Percentiles rank a stretch among this genome's conserved stretches.
These are phyloP conservation scores for Virgularia gustaviana DNA, from an alignment of 92 coral and sea anemone genomes.

Conservation along the genomic window DNA sequence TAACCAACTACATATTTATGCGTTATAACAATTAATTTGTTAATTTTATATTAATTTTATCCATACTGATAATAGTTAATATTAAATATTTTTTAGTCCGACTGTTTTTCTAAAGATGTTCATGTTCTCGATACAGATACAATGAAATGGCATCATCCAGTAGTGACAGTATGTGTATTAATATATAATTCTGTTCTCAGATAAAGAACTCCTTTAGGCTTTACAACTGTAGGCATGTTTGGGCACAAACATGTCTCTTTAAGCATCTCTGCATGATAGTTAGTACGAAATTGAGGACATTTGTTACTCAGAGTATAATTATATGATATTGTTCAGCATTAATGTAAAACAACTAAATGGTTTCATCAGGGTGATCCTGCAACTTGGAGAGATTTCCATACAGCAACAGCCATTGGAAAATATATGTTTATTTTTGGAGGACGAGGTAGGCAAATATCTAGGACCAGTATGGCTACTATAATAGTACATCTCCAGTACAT, in stretches of 20 bases:
- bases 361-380: constrained; percentile 71
- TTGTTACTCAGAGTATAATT: no score
- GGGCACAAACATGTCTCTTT: no score
- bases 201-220: no score
- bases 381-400: constrained; percentile 90
- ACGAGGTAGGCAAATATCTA: constrained; percentile 82
- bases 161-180: constrained; percentile 71
- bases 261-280: no score
- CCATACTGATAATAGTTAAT: neutral
- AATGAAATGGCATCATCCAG: constrained; percentile 71
- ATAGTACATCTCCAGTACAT: neutral
- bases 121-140: constrained; percentile 75
- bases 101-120: constrained; percentile 84
- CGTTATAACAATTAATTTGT: no score
- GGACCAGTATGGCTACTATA: no score
- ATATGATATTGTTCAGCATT: no score
- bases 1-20: no score
- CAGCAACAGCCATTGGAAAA: constrained; percentile 91
- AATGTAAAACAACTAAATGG: no score
- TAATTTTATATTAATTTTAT: neutral
- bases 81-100: constrained; percentile 55
- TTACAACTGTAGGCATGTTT: no score
- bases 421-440: constrained; percentile 97
- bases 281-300: no score
- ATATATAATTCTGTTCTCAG: no score